Evolutionary conservation across 2,113 vertebrate genomes (phyloP), one percentile per base, ranked within the genome.

Genomic region (Pachyramphus minor): DNA sequence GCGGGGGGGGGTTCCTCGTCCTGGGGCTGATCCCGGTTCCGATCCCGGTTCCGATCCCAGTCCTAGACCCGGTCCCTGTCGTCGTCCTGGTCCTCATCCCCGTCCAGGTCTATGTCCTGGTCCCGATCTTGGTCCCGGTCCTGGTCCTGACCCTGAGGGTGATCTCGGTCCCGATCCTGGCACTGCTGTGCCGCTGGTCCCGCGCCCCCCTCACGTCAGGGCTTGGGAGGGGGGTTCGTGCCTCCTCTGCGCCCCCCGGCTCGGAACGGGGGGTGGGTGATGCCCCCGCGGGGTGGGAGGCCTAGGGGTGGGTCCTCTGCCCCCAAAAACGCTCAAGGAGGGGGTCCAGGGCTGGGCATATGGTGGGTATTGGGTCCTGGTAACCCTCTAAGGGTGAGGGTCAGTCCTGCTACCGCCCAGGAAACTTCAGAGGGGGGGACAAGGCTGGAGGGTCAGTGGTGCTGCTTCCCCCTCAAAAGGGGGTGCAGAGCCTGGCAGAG

Each of bases 261-360:
- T 42, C 7, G 8, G 12, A 23, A 22, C 8, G 17, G 16, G 58
- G 22, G n/a, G 9, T 59, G 10, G 5, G 20, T 47, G n/a, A 12
- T 59, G 42, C 8, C 73, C 30, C n/a, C 21, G 25, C 56, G 35
- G 35, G 28, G 22, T 5, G 58, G 8, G 35, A 31, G 41, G 52
- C 18, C 15, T 28, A 23, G 15, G 6, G 3, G 66, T 8, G 3
- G n/a, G 8, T 35, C 17, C 30, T 42, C 0, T 4, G 17, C 11
- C 3, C 23, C 24, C n/a, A 8, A 0, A 8, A 42, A 1, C 11
- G 1, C 69, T 19, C 6, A 3, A 1, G 12, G 11, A n/a, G 2
- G 5, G 16, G 15, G 2, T 9, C 0, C 8, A 3, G 39, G 22
- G 14, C 33, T 66, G 52, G 72, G 1, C 33, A 0, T 6, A 1